Percentiles rank a stretch among this genome's conserved stretches.
phyloP scores from a whole-genome alignment of 2,888 invertebrate species.

The Dynastes grantii region DNA sequence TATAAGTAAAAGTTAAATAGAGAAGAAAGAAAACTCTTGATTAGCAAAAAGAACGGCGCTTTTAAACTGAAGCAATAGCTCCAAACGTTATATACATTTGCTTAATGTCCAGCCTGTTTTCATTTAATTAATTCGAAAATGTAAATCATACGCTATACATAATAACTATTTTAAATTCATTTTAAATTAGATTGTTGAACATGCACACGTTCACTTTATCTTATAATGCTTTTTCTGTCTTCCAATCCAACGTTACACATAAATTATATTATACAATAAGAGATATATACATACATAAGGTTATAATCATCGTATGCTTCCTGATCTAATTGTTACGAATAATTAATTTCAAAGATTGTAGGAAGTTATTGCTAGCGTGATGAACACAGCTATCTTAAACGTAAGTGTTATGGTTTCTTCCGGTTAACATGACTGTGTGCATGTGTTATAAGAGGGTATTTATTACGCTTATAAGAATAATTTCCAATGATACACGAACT shows the following conservation, averaged over 20 bases:
- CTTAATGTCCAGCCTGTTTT: background rate
- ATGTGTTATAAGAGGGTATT: background rate
- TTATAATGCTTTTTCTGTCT: constrained; percentile 3
- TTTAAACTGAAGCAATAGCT: background rate
- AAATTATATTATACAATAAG: constrained; percentile 6
- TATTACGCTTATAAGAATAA: background rate
- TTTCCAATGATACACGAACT: no score
- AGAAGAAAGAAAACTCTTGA: no score
- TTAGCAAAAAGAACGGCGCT: no score
- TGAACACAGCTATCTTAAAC: background rate
- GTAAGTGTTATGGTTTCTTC: constrained; percentile 1
- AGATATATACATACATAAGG: background rate
- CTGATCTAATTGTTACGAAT: constrained; percentile 38
- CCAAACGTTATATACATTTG: background rate
- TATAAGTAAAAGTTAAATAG: no score
- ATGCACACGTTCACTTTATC: constrained; percentile 15
- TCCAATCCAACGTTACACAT: background rate
- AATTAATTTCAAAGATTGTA: constrained; percentile 39
- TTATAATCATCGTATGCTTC: constrained; percentile 7
- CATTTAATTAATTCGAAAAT: constrained; percentile 15
- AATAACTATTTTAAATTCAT: background rate
- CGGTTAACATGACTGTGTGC: background rate
- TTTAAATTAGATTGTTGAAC: background rate
- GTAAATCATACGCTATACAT: constrained; percentile 6
- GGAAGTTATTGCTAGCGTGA: constrained; percentile 26